Conservation (phyloP, 2,888 invertebrate species). For the Drosophila robusta region DNA sequence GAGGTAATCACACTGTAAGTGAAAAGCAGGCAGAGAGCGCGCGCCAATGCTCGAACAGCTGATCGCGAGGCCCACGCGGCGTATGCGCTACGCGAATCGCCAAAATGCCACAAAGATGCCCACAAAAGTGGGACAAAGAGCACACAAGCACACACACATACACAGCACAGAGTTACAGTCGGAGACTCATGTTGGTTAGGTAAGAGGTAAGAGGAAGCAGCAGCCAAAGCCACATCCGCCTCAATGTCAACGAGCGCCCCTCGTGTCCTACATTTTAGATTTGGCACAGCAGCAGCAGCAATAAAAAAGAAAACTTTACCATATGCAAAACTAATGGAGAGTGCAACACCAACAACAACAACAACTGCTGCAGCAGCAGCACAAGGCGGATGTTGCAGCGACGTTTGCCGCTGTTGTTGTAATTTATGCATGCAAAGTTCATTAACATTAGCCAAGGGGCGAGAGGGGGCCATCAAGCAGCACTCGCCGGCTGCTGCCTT, state of each 20-base stretch:
- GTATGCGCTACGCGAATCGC: constrained; percentile 47
- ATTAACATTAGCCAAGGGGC: constrained; percentile 57
- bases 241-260: constrained; percentile 52
- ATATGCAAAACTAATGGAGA: constrained; percentile 58
- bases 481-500: constrained; percentile 30
- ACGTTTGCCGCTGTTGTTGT: constrained; percentile 29
- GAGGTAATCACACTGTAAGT: not conserved
- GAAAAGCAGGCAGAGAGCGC: constrained; percentile 36
- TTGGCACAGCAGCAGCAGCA: constrained; percentile 46
- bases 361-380: constrained; percentile 8
- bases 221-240: constrained; percentile 46
- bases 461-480: constrained; percentile 10
- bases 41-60: constrained; percentile 40
- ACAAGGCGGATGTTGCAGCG: constrained; percentile 59
- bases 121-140: constrained; percentile 40
- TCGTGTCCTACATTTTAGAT: constrained; percentile 49
- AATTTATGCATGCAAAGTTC: constrained; percentile 64
- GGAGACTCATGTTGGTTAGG: constrained; percentile 30
- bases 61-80: constrained; percentile 45
- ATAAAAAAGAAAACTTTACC: constrained; percentile 48
- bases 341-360: constrained; percentile 34
- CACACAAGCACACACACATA: constrained; percentile 13
- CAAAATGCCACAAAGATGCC: constrained; percentile 30
- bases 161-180: not conserved
- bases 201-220: constrained; percentile 52